These are phyloP conservation scores for Pollenia angustigena DNA, from an alignment of 2,888 invertebrate genomes.

Conservation along the genomic window DNA sequence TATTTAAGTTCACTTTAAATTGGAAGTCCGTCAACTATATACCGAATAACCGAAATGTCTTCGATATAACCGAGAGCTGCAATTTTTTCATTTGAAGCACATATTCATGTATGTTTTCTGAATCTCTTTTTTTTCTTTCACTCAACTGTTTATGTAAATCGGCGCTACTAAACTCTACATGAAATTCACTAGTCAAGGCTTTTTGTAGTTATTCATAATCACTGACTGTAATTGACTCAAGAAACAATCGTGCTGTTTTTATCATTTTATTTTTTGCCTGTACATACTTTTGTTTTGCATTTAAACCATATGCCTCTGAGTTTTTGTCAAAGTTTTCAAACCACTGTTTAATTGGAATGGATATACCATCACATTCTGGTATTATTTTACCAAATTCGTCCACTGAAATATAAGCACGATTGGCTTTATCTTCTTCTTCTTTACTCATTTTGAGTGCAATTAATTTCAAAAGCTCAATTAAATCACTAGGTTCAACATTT, in stretches of 20 bases:
- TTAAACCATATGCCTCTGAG: neutral
- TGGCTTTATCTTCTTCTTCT: no score
- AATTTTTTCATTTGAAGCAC: slow-evolving; percentile 62
- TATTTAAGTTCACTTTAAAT: slow-evolving; percentile 60
- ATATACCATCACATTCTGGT: neutral
- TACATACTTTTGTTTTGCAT: slow-evolving; percentile 69
- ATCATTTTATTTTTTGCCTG: neutral
- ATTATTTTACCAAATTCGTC: no score
- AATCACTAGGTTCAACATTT: no score
- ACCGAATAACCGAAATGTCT: slow-evolving; percentile 46
- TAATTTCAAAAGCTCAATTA: no score
- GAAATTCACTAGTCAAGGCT: slow-evolving; percentile 49
- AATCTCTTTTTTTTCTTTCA: slow-evolving; percentile 53
- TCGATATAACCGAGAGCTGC: slow-evolving; percentile 52
- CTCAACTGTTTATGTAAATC: slow-evolving; percentile 58
- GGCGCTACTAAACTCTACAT: slow-evolving; percentile 51
- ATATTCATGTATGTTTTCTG: slow-evolving; percentile 64
- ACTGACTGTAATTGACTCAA: slow-evolving; percentile 59
- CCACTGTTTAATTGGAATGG: slow-evolving; percentile 52
- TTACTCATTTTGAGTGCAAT: no score
- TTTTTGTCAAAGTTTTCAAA: slow-evolving; percentile 51
- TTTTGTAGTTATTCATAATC: neutral
- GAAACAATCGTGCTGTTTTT: slow-evolving; percentile 65
- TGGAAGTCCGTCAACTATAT: slow-evolving; percentile 61
- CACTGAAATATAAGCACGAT: no score